Evolutionary conservation across 2,797 vertebrate species (phyloP).

Genomic region (Pelodytes ibericus): DNA sequence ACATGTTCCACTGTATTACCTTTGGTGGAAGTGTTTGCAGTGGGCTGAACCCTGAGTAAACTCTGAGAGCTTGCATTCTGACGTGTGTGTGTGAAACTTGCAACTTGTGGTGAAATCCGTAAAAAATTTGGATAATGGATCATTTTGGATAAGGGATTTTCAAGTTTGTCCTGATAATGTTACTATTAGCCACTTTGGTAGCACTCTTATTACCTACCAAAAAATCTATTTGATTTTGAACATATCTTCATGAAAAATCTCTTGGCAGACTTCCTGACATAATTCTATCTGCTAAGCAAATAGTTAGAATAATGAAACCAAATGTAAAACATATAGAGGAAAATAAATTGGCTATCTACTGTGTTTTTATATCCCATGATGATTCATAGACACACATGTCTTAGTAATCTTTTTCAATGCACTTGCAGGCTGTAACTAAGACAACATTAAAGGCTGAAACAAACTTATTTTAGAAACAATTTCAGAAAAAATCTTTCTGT

Average conservation of each 20-base stretch:
- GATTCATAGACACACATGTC: constrained; percentile 66
- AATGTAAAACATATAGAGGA: constrained; percentile 5
- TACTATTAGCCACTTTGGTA: no score
- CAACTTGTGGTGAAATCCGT: no score
- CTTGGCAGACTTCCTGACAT: neutral
- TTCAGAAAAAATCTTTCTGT: constrained; percentile 34
- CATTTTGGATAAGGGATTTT: no score
- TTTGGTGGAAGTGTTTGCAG: no score
- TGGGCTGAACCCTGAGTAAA: no score
- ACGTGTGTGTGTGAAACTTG: no score
- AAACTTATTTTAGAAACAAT: constrained; percentile 58
- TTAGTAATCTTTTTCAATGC: constrained; percentile 70
- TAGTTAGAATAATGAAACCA: constrained; percentile 22
- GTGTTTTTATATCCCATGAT: constrained; percentile 60
- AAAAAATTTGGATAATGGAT: no score
- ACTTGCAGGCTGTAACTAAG: constrained; percentile 65
- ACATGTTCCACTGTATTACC: no score
- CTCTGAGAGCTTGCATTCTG: no score
- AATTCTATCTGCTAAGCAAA: constrained; percentile 1
- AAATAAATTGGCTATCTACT: constrained; percentile 32
- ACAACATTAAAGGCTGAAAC: constrained; percentile 61
- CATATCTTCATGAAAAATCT: neutral
- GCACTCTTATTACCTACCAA: no score
- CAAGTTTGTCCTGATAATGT: no score
- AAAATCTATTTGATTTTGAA: neutral